These are phyloP conservation scores for Danio aesculapii DNA, from an alignment of 2,797 vertebrate species.

Conservation along the genomic window DNA sequence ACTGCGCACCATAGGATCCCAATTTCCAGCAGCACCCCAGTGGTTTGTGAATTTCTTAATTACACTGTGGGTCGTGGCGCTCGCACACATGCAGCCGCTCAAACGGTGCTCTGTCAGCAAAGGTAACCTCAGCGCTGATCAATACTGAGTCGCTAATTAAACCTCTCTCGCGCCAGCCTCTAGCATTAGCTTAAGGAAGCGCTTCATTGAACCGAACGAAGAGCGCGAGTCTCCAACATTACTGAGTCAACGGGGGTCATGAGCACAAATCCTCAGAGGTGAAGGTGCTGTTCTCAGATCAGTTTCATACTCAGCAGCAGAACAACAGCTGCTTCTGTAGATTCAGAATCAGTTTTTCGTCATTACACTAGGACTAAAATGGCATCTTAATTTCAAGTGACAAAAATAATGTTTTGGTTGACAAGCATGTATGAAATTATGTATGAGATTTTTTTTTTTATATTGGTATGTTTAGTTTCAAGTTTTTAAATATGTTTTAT, in stretches of 20 bases:
- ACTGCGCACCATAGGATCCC: constrained; percentile 7
- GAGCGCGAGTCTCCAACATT: constrained; percentile 62
- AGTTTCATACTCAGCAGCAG: constrained; percentile 16
- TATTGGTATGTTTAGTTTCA: neutral
- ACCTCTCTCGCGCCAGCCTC: constrained; percentile 26
- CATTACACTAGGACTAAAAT: neutral
- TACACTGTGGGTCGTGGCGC: constrained; percentile 38
- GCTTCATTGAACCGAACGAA: constrained; percentile 52
- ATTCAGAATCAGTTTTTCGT: no score
- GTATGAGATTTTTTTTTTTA: neutral
- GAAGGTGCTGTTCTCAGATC: constrained; percentile 9
- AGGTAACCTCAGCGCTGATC: constrained; percentile 60
- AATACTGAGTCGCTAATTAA: constrained; percentile 48
- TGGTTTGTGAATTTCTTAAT: constrained; percentile 44
- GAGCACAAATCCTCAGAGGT: constrained; percentile 56
- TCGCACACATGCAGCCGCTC: neutral
- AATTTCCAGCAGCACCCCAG: constrained; percentile 20
- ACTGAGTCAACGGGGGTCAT: constrained; percentile 73
- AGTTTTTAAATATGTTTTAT: neutral
- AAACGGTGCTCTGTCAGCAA: constrained; percentile 45
- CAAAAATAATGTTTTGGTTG: neutral
- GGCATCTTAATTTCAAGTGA: neutral
- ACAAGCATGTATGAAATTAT: neutral
- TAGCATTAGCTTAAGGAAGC: constrained; percentile 45
- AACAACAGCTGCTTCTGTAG: neutral